phyloP scores from a whole-genome alignment of 2,797 vertebrate genomes.

The Hoplostethus mediterraneus region DNA sequence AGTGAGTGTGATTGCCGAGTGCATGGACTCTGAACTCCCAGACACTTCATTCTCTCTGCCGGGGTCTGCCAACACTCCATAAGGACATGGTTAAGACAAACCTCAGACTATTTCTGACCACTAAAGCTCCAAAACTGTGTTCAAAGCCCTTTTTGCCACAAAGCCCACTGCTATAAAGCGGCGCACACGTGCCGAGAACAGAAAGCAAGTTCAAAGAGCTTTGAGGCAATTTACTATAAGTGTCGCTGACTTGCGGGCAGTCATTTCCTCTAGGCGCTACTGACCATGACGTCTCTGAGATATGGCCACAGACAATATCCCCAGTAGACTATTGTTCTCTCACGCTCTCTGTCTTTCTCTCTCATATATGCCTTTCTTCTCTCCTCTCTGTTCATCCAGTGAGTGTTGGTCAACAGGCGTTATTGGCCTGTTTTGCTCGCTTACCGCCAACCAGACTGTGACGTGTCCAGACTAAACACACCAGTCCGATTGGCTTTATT shows the following conservation, averaged over 20 bases:
- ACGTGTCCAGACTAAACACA: slow-evolving; percentile 50
- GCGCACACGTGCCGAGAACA: slow-evolving; percentile 45
- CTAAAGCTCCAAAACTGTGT: slow-evolving; percentile 47
- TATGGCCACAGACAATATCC: slow-evolving; percentile 20
- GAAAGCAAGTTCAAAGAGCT: slow-evolving; percentile 50
- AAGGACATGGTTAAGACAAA: slow-evolving; percentile 49
- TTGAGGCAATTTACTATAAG: slow-evolving; percentile 29
- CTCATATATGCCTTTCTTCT: neutral
- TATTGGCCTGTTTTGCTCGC: slow-evolving; percentile 52
- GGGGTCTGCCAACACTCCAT: slow-evolving; percentile 46
- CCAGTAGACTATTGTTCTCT: slow-evolving; percentile 19
- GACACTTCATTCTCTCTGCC: slow-evolving; percentile 51
- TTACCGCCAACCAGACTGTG: slow-evolving; percentile 65
- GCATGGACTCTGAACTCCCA: slow-evolving; percentile 23
- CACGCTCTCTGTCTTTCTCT: slow-evolving; percentile 3
- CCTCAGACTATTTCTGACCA: slow-evolving; percentile 55
- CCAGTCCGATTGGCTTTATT: slow-evolving; percentile 41
- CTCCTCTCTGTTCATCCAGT: slow-evolving; percentile 21
- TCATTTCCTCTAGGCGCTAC: slow-evolving; percentile 29
- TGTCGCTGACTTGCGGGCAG: slow-evolving; percentile 31
- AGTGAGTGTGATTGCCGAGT: slow-evolving; percentile 35
- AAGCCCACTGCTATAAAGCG: slow-evolving; percentile 45
- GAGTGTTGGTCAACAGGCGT: slow-evolving; percentile 25
- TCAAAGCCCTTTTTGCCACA: slow-evolving; percentile 51
- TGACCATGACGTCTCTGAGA: slow-evolving; percentile 19